These are phyloP conservation scores for Rhingia campestris DNA, from an alignment of 2,888 invertebrate genomes.

Conservation along the genomic window DNA sequence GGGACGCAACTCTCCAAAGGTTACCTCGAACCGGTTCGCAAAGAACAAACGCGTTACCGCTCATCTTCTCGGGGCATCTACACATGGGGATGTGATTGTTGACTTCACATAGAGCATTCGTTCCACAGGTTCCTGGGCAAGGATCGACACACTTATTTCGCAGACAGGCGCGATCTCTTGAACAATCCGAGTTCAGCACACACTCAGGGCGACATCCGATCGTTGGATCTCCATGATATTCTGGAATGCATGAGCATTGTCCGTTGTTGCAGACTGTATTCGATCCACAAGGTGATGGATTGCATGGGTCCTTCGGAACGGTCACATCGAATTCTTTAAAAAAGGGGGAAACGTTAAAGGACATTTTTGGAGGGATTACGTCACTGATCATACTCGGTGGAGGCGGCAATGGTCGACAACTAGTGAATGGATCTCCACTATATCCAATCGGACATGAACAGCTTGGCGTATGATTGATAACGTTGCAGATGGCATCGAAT, in stretches of 20 bases:
- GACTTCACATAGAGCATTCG: conserved; percentile 89
- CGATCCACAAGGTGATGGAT: conserved; percentile 90
- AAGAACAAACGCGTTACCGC: conserved; percentile 88
- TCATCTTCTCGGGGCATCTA: conserved; percentile 86
- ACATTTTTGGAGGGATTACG: neutral
- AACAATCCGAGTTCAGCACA: conserved; percentile 90
- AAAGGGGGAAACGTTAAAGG: neutral
- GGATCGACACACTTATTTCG: conserved; percentile 92
- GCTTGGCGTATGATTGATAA: conserved; percentile 90
- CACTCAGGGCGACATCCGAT: conserved; percentile 92
- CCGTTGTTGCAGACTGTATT: conserved; percentile 89
- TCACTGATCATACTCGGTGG: conserved; percentile 75
- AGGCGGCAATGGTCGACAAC: conserved; percentile 85
- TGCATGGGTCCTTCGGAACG: conserved; percentile 85
- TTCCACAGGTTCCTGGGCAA: conserved; percentile 91
- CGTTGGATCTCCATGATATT: conserved; percentile 91
- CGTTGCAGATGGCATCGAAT: conserved; percentile 87
- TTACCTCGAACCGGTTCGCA: conserved; percentile 85
- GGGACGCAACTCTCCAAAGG: too few relatives aligned
- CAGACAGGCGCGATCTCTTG: conserved; percentile 89
- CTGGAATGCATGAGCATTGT: conserved; percentile 89
- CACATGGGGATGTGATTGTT: conserved; percentile 88
- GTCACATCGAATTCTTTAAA: conserved; percentile 32
- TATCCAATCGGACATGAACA: conserved; percentile 89
- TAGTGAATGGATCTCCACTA: conserved; percentile 90